Base-by-base conservation (phyloP, 2,113 vertebrate species). In the Isurus oxyrinchus region DNA sequence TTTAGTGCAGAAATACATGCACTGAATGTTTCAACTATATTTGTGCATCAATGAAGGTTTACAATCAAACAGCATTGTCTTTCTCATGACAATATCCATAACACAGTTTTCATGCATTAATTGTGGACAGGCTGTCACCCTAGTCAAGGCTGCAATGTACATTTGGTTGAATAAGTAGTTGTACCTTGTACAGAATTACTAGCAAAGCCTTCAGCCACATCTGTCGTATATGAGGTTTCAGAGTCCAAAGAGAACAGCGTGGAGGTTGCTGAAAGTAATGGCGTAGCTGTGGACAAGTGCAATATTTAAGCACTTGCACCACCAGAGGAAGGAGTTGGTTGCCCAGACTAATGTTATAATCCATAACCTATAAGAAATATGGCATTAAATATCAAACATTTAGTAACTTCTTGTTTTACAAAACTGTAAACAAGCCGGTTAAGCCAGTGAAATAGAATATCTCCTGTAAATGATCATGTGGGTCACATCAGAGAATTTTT, bases 231-330 rank as follows among this genome's bases (percentile, higher is more conserved):
- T 99, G 99, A 95, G 99, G 99, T 96, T 97, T 99, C 95, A 99
- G 97, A 69, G 99, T 98, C 99, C 99, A 99, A 53, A 99, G 98
- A 81, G 99, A 99, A 96, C 99, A 99, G 79, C 99, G 98, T 59
- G 99, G 99, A 0, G 99, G 99, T 97, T 99, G 99, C 97, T 99
- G 99, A 97, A 99, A 99, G 97, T 99, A 99, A 97, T 99, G 99
- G 96, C 99, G 98, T 2, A 99, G 98, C 97, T 99, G 99, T 94
- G 99, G 99, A 97, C 99, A 99, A 5, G 98, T 98, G 97, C 99
- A 99, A 95, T 99, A 99, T 97, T 99, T 99, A 97, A 99, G 97
- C 96, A 99, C 99, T 97, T 99, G 99, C 86, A 99, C 99, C 98
- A 99, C 99, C 97, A 99, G 98, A 84, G 99, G 99, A 96, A 99